Conservation (phyloP, 2,113 vertebrate species). For the Sisor rabdophorus region DNA sequence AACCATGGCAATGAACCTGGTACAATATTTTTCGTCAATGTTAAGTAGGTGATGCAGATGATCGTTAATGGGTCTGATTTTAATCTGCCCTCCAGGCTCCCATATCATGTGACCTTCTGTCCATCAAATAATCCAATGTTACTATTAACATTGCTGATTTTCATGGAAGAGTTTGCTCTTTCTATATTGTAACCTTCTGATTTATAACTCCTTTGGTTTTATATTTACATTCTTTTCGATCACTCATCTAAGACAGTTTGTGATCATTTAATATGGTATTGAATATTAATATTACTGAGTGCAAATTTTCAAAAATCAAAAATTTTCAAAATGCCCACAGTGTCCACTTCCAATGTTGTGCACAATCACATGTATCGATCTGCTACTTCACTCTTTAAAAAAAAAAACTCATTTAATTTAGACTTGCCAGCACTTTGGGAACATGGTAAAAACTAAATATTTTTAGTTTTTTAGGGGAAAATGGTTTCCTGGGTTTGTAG, state of each 20-base stretch:
- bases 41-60: conserved; percentile 39
- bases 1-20: not conserved
- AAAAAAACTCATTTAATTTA: not conserved
- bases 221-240: too few relatives aligned
- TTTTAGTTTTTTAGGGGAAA: not conserved
- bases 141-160: too few relatives aligned
- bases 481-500: not conserved
- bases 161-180: not conserved
- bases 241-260: too few relatives aligned
- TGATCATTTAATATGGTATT: too few relatives aligned
- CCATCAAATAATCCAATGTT: conserved; percentile 17
- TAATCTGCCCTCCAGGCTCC: conserved; percentile 26
- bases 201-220: too few relatives aligned
- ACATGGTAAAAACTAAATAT: not conserved
- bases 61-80: conserved; percentile 17
- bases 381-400: not conserved
- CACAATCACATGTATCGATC: not conserved
- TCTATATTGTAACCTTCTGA: too few relatives aligned
- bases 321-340: not conserved
- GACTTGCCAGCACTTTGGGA: not conserved
- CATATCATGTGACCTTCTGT: conserved; percentile 30
- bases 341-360: not conserved
- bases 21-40: not conserved
- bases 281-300: too few relatives aligned
- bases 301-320: too few relatives aligned